phyloP scores from a whole-genome alignment of 2,113 vertebrate species.

The Laticauda laticaudata region DNA sequence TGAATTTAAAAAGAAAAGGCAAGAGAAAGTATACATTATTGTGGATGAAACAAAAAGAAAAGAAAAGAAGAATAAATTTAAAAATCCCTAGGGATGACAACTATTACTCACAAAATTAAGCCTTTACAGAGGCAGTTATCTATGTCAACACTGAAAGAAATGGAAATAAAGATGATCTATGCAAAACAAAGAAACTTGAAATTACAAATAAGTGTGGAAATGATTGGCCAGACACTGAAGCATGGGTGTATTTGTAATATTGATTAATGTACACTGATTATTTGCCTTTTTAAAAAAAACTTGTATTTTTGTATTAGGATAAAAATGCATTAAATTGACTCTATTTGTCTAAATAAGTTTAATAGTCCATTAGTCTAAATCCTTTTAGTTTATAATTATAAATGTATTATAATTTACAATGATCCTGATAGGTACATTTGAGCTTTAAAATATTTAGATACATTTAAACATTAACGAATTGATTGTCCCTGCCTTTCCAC shows the following conservation, averaged over 20 bases:
- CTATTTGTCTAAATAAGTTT: not conserved
- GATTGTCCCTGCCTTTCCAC: not conserved
- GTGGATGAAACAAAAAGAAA: not conserved
- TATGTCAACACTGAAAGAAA: not conserved
- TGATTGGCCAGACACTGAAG: constrained; percentile 2
- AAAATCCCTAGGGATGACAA: not conserved
- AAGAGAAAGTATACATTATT: not conserved
- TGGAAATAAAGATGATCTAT: not conserved
- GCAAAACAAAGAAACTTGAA: not conserved
- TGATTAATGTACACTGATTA: constrained; percentile 38
- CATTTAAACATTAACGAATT: not conserved
- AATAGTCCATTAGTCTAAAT: not conserved
- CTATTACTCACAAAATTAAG: not conserved
- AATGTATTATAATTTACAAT: not conserved
- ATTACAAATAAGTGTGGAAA: not conserved
- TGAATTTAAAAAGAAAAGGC: not conserved
- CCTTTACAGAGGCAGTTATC: not conserved
- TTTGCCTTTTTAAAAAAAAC: constrained; percentile 10
- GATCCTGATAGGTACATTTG: constrained; percentile 10
- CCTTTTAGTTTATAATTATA: not conserved
- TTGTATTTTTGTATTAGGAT: constrained; percentile 37
- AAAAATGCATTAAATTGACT: constrained; percentile 8
- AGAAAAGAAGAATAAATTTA: not conserved
- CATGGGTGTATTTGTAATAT: constrained; percentile 11
- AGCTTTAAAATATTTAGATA: not conserved